Evolutionary conservation across 2,797 vertebrate species (phyloP).

Genomic region (Hyperoplus immaculatus): DNA sequence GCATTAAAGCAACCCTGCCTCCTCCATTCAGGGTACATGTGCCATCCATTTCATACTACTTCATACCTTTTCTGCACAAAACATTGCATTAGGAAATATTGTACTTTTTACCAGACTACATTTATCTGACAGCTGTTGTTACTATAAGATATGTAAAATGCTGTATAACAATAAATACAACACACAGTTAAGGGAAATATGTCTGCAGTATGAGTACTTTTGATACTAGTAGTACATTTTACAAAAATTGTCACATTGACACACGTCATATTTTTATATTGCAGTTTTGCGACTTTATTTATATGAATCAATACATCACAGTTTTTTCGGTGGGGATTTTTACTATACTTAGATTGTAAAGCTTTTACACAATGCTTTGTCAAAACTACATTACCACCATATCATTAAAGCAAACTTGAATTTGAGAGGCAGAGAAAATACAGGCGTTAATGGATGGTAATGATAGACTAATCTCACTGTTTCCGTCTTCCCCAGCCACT

Average conservation of each 20-base stretch:
- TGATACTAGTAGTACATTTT: background rate
- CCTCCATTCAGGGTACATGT: no score
- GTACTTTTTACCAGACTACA: background rate
- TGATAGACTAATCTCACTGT: background rate
- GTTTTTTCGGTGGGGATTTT: background rate
- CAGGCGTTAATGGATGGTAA: background rate
- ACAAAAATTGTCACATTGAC: background rate
- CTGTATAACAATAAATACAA: background rate
- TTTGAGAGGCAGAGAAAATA: background rate
- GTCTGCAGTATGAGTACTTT: background rate
- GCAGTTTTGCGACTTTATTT: background rate
- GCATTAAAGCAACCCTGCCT: background rate
- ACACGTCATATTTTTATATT: background rate
- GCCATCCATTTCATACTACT: background rate
- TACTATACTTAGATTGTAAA: background rate
- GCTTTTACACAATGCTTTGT: background rate
- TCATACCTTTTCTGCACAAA: background rate
- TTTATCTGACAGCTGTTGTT: background rate
- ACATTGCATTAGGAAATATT: background rate
- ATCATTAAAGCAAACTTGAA: background rate
- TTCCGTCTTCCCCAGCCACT: background rate
- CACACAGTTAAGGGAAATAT: background rate
- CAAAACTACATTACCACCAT: background rate
- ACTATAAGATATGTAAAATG: background rate
- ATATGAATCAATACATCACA: background rate